phyloP scores from a whole-genome alignment of 2,888 invertebrate genomes.

The Rutpela maculata region DNA sequence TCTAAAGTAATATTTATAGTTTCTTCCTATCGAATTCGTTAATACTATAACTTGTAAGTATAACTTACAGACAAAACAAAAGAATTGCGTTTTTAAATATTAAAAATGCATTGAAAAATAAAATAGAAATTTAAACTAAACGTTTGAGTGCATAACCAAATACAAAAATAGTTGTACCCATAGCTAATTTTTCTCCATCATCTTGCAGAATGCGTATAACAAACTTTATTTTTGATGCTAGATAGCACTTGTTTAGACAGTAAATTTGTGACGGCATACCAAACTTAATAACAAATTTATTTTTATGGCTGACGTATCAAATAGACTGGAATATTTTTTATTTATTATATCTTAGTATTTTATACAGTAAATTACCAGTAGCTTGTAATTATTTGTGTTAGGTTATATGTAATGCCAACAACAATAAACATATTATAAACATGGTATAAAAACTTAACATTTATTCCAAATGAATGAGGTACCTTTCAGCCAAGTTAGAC shows the following conservation, averaged over 20 bases:
- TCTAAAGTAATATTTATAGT: too few species aligned
- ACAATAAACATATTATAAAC: not conserved
- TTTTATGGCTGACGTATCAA: slow-evolving; percentile 1
- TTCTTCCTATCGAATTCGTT: too few species aligned
- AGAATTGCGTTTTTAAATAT: too few species aligned
- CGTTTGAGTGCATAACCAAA: too few species aligned
- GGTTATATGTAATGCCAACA: not conserved
- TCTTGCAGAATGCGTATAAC: not conserved
- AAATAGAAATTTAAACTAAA: too few species aligned
- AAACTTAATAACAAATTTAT: not conserved
- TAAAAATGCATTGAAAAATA: too few species aligned
- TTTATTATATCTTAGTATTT: slow-evolving; percentile 1
- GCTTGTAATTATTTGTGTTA: not conserved
- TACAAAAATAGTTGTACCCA: not conserved
- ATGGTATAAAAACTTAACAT: not conserved
- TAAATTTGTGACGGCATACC: not conserved
- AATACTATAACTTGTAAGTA: too few species aligned
- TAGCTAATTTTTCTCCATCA: not conserved
- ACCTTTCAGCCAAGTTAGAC: too few species aligned
- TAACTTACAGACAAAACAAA: too few species aligned
- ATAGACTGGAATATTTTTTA: not conserved
- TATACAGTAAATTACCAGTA: slow-evolving; percentile 2
- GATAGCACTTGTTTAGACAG: not conserved
- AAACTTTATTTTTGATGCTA: not conserved
- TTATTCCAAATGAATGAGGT: not conserved